Evolutionary conservation across 2,113 vertebrate species (phyloP), one percentile per base, ranked within the genome.

Genomic region (Physeter macrocephalus): DNA sequence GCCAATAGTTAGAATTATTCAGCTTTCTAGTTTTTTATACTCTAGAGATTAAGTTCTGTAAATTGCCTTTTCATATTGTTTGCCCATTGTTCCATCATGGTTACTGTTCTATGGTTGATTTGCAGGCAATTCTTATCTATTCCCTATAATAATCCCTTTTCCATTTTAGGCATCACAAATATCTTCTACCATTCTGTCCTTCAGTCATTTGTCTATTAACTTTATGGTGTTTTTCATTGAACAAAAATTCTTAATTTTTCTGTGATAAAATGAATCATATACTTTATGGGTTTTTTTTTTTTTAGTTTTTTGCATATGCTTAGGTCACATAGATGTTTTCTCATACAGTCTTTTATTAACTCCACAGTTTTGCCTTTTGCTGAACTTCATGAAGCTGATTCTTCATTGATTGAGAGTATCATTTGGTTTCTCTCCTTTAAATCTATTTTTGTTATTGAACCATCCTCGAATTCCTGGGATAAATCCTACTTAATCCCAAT

Each of bases 381-480:
- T 87, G 39, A 72, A 41, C 57, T 88, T 91, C 75, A 59, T 84
- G 41, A 49, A 43, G 49, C 20, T 8, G 29, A 90, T 77, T 92
- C 46, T 93, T 94, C 64, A 41, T 77, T 72, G 61, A 83, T 93
- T 87, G 62, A 96, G 15, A 81, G 80, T 89, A 74, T 95, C 20
- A 78, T 31, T 36, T 88, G 61, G 43, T 61, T 69, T 85, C 39
- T 78, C 23, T 57, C 11, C n/a, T 61, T 29, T 67, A 66, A 90
- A 43, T 92, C 13, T 94, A 0, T 66, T 75, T 96, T 61, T 61
- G 41, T 77, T 77, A 25, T 93, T 78, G 78, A 96, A 77, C 82
- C 39, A 96, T 93, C 90, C 66, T 96, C 90, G 59, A 75, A 93
- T 95, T 97, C 82, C 21, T 81, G 74, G 75, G 59, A 85, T 64